phyloP scores from a whole-genome alignment of 2,797 vertebrate genomes.

The Neostethus bicornis region DNA sequence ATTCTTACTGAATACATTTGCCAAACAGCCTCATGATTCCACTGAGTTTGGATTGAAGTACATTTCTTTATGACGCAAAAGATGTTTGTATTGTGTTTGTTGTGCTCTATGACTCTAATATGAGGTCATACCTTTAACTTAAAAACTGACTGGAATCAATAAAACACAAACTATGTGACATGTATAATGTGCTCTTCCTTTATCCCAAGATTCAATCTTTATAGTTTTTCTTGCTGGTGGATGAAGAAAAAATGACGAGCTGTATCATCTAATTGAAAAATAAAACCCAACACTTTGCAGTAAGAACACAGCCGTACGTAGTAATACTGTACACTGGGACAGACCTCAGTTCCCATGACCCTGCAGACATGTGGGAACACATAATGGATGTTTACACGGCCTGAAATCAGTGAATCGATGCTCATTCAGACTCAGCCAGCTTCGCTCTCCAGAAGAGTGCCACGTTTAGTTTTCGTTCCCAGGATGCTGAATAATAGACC shows the following conservation, averaged over 20 bases:
- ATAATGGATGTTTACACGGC: constrained; percentile 4
- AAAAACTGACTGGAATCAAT: no score
- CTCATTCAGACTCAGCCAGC: constrained; percentile 47
- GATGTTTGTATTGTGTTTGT: no score
- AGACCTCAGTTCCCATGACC: constrained; percentile 1
- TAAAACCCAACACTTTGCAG: constrained; percentile 6
- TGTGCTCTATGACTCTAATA: no score
- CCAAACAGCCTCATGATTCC: no score
- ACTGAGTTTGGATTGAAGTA: no score
- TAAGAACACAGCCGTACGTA: constrained; percentile 12
- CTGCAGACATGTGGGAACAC: not conserved
- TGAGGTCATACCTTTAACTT: not conserved
- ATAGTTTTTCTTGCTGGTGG: not conserved
- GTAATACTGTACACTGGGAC: constrained; percentile 16
- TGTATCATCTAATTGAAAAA: not conserved
- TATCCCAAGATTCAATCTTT: not conserved
- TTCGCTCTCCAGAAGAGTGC: constrained; percentile 33
- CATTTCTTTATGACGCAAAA: no score
- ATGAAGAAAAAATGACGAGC: not conserved
- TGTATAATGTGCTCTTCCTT: not conserved
- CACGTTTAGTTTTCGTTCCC: constrained; percentile 62
- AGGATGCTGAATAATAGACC: constrained; percentile 64
- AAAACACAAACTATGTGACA: not conserved
- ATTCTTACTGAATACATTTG: no score
- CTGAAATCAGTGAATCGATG: constrained; percentile 14